phyloP scores from a whole-genome alignment of 2,797 vertebrate genomes.

The Sebastolobus alascanus region DNA sequence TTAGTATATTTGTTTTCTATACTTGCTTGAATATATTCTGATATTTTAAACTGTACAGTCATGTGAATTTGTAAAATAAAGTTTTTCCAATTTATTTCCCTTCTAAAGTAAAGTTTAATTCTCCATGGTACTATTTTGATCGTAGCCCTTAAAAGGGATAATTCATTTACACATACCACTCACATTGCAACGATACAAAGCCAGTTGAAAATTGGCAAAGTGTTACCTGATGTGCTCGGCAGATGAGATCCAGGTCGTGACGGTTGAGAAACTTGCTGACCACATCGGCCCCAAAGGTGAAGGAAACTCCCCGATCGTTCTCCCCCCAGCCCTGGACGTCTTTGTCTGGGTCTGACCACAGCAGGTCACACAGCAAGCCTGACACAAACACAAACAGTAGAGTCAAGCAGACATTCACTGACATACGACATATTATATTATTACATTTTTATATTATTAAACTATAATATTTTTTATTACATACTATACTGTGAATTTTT shows the following conservation, averaged over 20 bases:
- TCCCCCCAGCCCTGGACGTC: slow-evolving; percentile 97
- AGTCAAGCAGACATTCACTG: not conserved
- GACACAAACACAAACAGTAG: slow-evolving; percentile 13
- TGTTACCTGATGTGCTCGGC: slow-evolving; percentile 93
- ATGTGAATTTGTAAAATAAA: not conserved
- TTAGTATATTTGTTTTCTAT: not conserved
- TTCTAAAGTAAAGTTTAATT: slow-evolving; percentile 2
- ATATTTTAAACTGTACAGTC: not conserved
- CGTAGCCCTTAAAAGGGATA: no score
- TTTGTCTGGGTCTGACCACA: slow-evolving; percentile 96
- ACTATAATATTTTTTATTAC: not conserved
- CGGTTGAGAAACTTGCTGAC: slow-evolving; percentile 97
- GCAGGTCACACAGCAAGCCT: slow-evolving; percentile 94
- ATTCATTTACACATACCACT: not conserved
- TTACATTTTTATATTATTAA: not conserved
- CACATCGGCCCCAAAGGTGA: slow-evolving; percentile 95
- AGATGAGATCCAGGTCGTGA: slow-evolving; percentile 95
- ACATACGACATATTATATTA: not conserved
- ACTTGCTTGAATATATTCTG: not conserved
- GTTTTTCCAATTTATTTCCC: not conserved
- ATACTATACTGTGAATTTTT: no score
- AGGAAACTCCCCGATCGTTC: slow-evolving; percentile 95
- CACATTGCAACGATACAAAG: not conserved
- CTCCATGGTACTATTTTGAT: not conserved
- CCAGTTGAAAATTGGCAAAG: not conserved